Percentiles rank a stretch among this genome's conserved stretches.
phyloP scores from a whole-genome alignment of 2,113 vertebrate species.

The Neodon shergylaensis region DNA sequence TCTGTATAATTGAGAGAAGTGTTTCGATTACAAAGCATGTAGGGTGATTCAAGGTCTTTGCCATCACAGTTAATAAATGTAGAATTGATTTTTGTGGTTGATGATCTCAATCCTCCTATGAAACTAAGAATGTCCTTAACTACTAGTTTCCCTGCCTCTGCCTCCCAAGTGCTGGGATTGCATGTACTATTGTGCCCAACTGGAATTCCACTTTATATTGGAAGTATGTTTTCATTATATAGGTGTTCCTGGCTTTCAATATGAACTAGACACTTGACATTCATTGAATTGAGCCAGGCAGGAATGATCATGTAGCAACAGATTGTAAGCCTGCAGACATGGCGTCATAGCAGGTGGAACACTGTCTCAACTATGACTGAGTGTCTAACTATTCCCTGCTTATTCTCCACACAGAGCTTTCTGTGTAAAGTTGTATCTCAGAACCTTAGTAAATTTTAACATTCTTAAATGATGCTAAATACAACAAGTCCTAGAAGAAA shows the following conservation, averaged over 20 bases:
- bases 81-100: background rate
- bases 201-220: background rate
- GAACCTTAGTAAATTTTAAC: background rate
- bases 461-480: constrained; percentile 1
- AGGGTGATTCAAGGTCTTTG: background rate
- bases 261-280: background rate
- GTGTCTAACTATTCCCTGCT: background rate
- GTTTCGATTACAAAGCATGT: background rate
- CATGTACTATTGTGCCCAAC: background rate
- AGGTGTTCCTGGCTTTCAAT: background rate
- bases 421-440: background rate
- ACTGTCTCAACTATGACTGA: background rate
- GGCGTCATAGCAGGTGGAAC: background rate
- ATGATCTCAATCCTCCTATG: background rate
- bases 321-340: background rate
- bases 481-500: background rate
- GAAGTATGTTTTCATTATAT: background rate
- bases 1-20: background rate
- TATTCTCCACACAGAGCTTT: background rate
- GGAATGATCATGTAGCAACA: background rate
- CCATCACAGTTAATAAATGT: background rate
- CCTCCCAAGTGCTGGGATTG: background rate
- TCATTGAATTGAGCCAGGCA: background rate
- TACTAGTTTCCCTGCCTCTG: background rate
- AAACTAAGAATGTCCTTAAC: background rate